Conservation (phyloP, 2,888 invertebrate genomes). For the Plagodis dolabraria region DNA sequence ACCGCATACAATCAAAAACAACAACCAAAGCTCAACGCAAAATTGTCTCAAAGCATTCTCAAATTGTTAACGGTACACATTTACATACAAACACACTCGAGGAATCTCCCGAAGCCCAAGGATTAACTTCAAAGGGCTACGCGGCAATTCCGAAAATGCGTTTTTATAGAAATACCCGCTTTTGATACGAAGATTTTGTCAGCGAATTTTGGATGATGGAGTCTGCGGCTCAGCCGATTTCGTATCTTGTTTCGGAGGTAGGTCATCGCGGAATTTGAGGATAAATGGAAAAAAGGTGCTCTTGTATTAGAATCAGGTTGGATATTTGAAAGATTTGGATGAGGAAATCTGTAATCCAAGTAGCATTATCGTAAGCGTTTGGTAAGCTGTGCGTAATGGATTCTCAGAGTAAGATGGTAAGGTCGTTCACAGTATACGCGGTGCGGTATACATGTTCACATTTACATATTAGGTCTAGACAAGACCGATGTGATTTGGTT, state of each 20-base stretch:
- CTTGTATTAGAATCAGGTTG: conserved; percentile 47
- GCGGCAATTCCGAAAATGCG: conserved; percentile 76
- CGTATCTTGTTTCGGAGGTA: conserved; percentile 62
- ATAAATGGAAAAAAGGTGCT: conserved; percentile 43
- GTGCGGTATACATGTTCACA: conserved; percentile 3
- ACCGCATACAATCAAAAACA: conserved; percentile 20
- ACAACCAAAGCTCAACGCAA: conserved; percentile 43
- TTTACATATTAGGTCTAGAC: conserved; percentile 17
- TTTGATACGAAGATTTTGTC: conserved; percentile 74
- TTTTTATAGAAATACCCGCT: conserved; percentile 78
- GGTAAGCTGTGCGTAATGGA: conserved; percentile 23
- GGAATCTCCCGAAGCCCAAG: conserved; percentile 59
- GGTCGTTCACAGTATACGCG: conserved; percentile 9
- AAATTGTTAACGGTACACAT: conserved; percentile 59
- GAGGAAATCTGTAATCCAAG: conserved; percentile 33
- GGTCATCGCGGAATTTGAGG: conserved; percentile 57
- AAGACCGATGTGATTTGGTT: neutral
- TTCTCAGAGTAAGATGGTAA: conserved; percentile 13
- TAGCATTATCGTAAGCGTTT: conserved; percentile 28
- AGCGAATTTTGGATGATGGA: conserved; percentile 64
- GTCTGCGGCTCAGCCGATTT: conserved; percentile 60
- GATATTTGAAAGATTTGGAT: conserved; percentile 34
- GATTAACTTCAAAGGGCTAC: conserved; percentile 79
- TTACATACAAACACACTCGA: conserved; percentile 55
- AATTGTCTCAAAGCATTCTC: conserved; percentile 50